These are phyloP conservation scores for Polypedilum pembai DNA, from an alignment of 1,140 invertebrate species.

Conservation along the genomic window DNA sequence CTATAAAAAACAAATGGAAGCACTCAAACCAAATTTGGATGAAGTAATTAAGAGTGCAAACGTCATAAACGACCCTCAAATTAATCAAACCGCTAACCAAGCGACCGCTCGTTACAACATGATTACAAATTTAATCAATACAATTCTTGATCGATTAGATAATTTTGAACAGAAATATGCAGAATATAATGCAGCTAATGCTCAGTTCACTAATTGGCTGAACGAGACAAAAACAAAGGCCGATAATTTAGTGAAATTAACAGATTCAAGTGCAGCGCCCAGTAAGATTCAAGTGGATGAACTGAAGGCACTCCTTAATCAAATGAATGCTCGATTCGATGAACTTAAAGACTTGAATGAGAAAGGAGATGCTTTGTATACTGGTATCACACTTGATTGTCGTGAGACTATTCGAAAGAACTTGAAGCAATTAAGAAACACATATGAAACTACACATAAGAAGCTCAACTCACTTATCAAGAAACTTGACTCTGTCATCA, in stretches of 20 bases:
- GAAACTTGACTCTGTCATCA: conserved; percentile 73
- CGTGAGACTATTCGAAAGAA: conserved; percentile 76
- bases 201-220: conserved; percentile 72
- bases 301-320: conserved; percentile 49
- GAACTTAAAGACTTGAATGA: conserved; percentile 43
- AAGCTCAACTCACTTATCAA: conserved; percentile 77
- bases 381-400: conserved; percentile 76
- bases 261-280: conserved; percentile 56
- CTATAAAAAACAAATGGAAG: conserved; percentile 54
- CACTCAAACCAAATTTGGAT: conserved; percentile 58
- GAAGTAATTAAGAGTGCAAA: conserved; percentile 60
- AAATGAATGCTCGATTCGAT: conserved; percentile 1
- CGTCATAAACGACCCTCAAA: conserved; percentile 63
- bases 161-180: conserved; percentile 58
- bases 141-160: conserved; percentile 60
- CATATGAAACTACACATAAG: conserved; percentile 76
- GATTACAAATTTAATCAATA: conserved; percentile 60
- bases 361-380: conserved; percentile 77
- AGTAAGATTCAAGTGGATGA: conserved; percentile 62
- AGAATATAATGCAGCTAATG: conserved; percentile 58
- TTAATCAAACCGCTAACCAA: conserved; percentile 70
- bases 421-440: conserved; percentile 68
- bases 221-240: conserved; percentile 63
- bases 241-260: conserved; percentile 57
- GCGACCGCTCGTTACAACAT: conserved; percentile 67